Evolutionary conservation across 2,113 vertebrate genomes (phyloP), one percentile per base, ranked within the genome.

Genomic region (Vidua chalybeata): DNA sequence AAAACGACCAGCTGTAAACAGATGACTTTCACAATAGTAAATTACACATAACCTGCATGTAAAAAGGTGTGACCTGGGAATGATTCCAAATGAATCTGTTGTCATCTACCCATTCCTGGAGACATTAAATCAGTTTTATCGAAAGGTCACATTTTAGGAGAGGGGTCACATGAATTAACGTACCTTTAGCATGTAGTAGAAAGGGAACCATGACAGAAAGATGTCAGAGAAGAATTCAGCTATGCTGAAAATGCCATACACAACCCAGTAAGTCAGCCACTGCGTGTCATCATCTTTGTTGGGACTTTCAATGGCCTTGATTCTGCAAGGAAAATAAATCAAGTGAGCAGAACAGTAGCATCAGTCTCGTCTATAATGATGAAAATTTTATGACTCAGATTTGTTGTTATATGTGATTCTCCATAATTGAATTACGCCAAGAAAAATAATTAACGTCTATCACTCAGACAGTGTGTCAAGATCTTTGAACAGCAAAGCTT

Each of bases 221-320:
- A 99, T 98, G 76, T 99, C 99, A 7, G 99, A 99, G 81, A 99
- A 99, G 95, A 99, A 99, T 91, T 99, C 99, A 0, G 94, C 99
- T 93, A 99, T 98, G 81, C 99, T 99, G 98, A 99, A 99, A 90
- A 99, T 61, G 2, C 99, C 99, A 11, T 99, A 99, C 17, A 99
- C 99, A 24, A 99, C 99, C 99, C 99, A 99, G 97, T 99, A 99
- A 48, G 98, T 99, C 96, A 99, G 98, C 99, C 99, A 99, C 91
- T 99, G 99, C 5, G 99, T 99, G 71, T 99, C 99, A 17, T 99
- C 99, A 0, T 99, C 99, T 98, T 99, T 99, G 89, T 98, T 99
- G n/a, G 98, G 97, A 85, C 99, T 99, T 98, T 99, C 99, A 72
- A 99, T 99, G 59, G 99, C 99, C 97, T 99, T 99, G 89, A 99